A percentile compares a stretch with the other conserved stretches of the same genome.
phyloP scores from a whole-genome alignment of 2,113 vertebrate species.

The Pseudorasbora parva region DNA sequence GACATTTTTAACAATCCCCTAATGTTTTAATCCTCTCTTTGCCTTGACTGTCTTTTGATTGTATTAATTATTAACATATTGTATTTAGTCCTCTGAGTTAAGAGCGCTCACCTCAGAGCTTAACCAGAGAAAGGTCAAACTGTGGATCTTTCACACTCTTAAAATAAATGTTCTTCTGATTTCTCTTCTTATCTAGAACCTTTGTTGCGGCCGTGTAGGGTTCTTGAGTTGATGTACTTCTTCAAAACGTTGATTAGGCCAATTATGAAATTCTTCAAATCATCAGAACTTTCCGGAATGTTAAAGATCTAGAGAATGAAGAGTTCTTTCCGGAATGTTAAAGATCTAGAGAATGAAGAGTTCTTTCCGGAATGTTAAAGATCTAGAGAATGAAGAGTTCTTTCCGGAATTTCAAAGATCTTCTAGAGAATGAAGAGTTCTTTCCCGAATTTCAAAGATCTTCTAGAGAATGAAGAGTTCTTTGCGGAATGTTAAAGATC shows the following conservation, averaged over 20 bases:
- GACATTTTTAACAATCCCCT: background rate
- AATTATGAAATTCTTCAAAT: background rate
- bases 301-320: background rate
- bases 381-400: background rate
- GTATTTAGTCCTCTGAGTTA: background rate
- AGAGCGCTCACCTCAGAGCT: background rate
- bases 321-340: background rate
- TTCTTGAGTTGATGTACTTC: background rate
- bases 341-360: too few species aligned
- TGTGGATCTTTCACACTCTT: background rate
- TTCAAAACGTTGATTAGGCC: background rate
- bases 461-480: background rate
- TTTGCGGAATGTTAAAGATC: background rate
- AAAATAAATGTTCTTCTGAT: conserved; percentile 15
- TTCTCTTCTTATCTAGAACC: background rate
- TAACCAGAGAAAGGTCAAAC: background rate
- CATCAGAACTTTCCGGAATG: background rate
- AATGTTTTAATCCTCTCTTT: conserved; percentile 17
- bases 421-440: background rate
- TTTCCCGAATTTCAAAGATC: background rate
- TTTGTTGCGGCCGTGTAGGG: background rate
- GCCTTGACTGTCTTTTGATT: conserved; percentile 38
- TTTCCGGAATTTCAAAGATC: background rate
- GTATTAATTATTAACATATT: conserved; percentile 33
- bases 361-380: background rate